Evolutionary conservation across 2,888 invertebrate genomes (phyloP).

Genomic region (Petrophora chlorosata): DNA sequence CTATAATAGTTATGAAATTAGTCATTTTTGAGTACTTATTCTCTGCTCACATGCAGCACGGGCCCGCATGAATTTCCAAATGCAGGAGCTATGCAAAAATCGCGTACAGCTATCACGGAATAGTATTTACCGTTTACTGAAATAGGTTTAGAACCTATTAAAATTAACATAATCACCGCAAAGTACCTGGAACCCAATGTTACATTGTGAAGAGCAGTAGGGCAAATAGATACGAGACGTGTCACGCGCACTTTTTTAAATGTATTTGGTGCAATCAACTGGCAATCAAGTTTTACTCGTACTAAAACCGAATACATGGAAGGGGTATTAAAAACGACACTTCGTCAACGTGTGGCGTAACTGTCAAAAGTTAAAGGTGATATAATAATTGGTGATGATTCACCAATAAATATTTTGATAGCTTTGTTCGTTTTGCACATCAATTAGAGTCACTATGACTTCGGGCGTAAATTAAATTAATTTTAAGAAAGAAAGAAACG

Average conservation of each 20-base stretch:
- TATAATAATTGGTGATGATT: no score
- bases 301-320: not conserved
- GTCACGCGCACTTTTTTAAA: no score
- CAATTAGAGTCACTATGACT: no score
- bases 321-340: not conserved
- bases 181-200: not conserved
- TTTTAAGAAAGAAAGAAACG: no score
- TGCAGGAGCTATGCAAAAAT: constrained; percentile 34
- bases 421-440: no score
- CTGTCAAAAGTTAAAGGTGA: no score
- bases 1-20: constrained; percentile 12
- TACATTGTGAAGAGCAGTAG: not conserved
- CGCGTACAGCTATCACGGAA: constrained; percentile 32
- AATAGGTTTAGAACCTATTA: constrained; percentile 34
- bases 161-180: constrained; percentile 33
- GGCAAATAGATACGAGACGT: no score
- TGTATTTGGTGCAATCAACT: no score
- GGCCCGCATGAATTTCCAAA: constrained; percentile 36
- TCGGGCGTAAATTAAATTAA: no score
- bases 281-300: no score
- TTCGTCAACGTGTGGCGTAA: no score
- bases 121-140: constrained; percentile 24
- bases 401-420: no score
- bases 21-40: constrained; percentile 11
- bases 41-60: constrained; percentile 24